Evolutionary conservation across 2,113 vertebrate genomes (phyloP).

Genomic region (Cricetomys ansorgei): DNA sequence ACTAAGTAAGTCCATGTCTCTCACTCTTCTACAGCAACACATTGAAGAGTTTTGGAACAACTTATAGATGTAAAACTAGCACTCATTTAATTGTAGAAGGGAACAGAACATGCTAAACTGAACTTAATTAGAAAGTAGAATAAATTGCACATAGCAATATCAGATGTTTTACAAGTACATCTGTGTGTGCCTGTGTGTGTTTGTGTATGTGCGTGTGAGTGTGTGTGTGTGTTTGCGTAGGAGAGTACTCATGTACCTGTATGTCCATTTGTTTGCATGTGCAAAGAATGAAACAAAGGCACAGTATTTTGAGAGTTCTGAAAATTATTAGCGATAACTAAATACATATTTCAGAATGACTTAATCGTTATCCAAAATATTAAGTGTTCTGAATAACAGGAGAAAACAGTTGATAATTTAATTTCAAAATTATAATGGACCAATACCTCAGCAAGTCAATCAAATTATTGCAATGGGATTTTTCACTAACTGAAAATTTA

Average conservation of each 20-base stretch:
- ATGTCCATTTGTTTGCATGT: neutral
- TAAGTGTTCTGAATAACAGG: neutral
- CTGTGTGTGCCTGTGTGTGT: neutral
- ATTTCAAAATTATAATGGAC: conserved; percentile 62
- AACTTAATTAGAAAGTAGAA: neutral
- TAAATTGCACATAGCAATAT: neutral
- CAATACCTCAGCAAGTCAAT: neutral
- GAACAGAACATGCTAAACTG: neutral
- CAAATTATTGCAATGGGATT: neutral
- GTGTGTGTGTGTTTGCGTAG: neutral
- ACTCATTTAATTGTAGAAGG: neutral
- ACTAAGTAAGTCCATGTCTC: neutral
- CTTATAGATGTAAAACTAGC: neutral
- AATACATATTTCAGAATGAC: conserved; percentile 26
- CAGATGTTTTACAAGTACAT: neutral
- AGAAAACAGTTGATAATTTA: conserved; percentile 42
- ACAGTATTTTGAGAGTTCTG: neutral
- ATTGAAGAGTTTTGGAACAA: neutral
- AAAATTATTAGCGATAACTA: neutral
- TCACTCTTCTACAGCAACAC: neutral
- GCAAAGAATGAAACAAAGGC: neutral
- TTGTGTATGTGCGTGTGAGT: neutral
- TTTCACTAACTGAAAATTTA: conserved; percentile 46
- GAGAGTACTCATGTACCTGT: no score
- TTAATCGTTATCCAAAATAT: conserved; percentile 30